A percentile compares a stretch with the other conserved stretches of the same genome.
These are phyloP conservation scores for Phylloscopus collybita DNA, from an alignment of 2,797 vertebrate genomes.

Conservation along the genomic window DNA sequence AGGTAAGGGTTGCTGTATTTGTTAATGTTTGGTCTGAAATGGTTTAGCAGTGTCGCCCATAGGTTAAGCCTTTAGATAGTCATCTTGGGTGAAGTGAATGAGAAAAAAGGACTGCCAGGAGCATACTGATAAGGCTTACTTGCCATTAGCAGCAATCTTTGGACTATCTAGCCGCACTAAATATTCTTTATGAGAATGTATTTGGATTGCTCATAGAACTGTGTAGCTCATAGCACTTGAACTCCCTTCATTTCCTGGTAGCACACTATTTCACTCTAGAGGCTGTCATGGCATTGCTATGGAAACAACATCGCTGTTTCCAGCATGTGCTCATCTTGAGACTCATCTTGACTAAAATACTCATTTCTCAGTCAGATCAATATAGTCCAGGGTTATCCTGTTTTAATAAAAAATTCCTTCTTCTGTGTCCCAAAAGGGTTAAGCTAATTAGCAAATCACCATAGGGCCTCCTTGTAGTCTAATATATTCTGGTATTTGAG, in stretches of 20 bases:
- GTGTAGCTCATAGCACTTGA: conserved; percentile 49
- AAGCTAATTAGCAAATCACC: conserved; percentile 61
- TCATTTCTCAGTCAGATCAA: conserved; percentile 52
- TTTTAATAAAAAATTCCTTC: conserved; percentile 66
- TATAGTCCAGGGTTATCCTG: conserved; percentile 53
- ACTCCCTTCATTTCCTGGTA: conserved; percentile 62
- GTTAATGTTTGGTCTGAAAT: conserved; percentile 23
- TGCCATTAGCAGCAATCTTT: conserved; percentile 48
- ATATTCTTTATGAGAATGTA: conserved; percentile 62
- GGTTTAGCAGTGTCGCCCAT: background rate
- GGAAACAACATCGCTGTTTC: conserved; percentile 57
- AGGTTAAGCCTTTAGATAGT: conserved; percentile 33
- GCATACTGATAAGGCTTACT: conserved; percentile 45
- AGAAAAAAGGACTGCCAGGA: conserved; percentile 26
- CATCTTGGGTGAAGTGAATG: conserved; percentile 17
- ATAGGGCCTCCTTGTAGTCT: conserved; percentile 10
- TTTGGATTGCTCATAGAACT: conserved; percentile 61
- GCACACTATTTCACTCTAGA: conserved; percentile 37
- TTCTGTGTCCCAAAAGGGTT: background rate
- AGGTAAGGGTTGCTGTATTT: background rate
- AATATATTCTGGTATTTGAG: conserved; percentile 21
- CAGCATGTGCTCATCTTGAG: conserved; percentile 40
- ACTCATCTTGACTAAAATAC: conserved; percentile 49
- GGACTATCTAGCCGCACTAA: conserved; percentile 47
- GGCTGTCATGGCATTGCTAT: conserved; percentile 67